These are phyloP conservation scores for Euura lappo DNA, from an alignment of 1,140 invertebrate genomes.

Conservation along the genomic window DNA sequence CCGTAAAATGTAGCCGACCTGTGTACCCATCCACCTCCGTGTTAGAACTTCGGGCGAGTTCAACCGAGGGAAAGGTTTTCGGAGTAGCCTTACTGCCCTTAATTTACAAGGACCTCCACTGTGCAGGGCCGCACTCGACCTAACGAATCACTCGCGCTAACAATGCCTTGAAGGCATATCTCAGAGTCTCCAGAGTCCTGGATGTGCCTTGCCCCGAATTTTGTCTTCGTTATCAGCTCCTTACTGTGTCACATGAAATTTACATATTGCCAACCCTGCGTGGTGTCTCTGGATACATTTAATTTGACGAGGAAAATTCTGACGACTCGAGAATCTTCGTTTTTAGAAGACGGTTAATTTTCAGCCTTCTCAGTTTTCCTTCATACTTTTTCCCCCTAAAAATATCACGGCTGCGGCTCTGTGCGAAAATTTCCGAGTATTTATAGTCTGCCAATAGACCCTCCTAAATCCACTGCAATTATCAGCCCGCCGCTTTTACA, in stretches of 20 bases:
- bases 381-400: too few relatives aligned
- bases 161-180: not conserved
- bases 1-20: conserved; percentile 2
- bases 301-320: too few relatives aligned
- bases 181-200: too few relatives aligned
- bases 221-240: too few relatives aligned
- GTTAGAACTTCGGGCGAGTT: not conserved
- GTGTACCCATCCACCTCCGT: not conserved
- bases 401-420: not conserved
- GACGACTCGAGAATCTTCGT: too few relatives aligned
- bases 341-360: too few relatives aligned
- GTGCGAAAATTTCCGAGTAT: not conserved
- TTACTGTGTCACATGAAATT: too few relatives aligned
- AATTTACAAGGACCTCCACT: not conserved
- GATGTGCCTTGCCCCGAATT: too few relatives aligned
- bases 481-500: conserved; percentile 8
- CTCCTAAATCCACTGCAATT: not conserved
- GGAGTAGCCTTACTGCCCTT: not conserved
- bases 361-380: too few relatives aligned
- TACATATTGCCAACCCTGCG: too few relatives aligned
- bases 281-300: too few relatives aligned
- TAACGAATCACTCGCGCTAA: not conserved
- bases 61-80: not conserved
- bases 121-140: conserved; percentile 1
- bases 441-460: conserved; percentile 1